A percentile compares a stretch with the other conserved stretches of the same genome.
These are phyloP conservation scores for Xanthostigma xanthostigma DNA, from an alignment of 2,888 invertebrate species.

Conservation along the genomic window DNA sequence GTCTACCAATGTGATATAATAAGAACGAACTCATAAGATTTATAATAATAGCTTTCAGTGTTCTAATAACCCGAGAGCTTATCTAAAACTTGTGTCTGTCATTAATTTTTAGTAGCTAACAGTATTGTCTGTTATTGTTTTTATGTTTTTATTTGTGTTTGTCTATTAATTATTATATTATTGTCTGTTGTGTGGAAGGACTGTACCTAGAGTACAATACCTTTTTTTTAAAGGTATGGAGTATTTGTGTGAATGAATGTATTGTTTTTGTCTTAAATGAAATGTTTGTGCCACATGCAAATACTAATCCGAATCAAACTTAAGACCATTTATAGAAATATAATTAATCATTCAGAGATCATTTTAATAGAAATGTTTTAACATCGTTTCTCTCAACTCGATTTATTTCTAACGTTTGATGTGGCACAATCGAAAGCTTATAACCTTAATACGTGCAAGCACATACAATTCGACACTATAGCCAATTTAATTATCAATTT, in stretches of 20 bases:
- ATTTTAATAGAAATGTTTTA: no score
- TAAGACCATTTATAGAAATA: no score
- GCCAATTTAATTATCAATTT: no score
- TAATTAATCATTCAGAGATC: no score
- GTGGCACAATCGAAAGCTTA: no score
- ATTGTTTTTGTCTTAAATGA: slow-evolving; percentile 11
- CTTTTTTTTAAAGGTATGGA: neutral
- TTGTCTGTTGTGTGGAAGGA: neutral
- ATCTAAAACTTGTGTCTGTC: slow-evolving; percentile 31
- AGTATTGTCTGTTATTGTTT: slow-evolving; percentile 13
- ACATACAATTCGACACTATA: slow-evolving; percentile 2
- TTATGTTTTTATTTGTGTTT: slow-evolving; percentile 18
- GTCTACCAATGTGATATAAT: no score
- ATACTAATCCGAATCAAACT: neutral
- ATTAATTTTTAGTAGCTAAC: slow-evolving; percentile 29
- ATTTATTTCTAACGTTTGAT: no score
- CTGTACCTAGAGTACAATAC: neutral
- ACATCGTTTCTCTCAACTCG: no score
- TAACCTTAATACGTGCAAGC: slow-evolving; percentile 6
- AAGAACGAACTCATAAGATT: no score
- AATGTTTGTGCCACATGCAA: slow-evolving; percentile 9
- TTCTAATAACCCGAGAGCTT: no score
- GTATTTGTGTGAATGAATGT: slow-evolving; percentile 7
- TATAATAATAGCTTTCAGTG: no score
- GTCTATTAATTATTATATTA: slow-evolving; percentile 8